Conservation (phyloP, 2,888 invertebrate genomes). For the Alloscopus bannaensis region DNA sequence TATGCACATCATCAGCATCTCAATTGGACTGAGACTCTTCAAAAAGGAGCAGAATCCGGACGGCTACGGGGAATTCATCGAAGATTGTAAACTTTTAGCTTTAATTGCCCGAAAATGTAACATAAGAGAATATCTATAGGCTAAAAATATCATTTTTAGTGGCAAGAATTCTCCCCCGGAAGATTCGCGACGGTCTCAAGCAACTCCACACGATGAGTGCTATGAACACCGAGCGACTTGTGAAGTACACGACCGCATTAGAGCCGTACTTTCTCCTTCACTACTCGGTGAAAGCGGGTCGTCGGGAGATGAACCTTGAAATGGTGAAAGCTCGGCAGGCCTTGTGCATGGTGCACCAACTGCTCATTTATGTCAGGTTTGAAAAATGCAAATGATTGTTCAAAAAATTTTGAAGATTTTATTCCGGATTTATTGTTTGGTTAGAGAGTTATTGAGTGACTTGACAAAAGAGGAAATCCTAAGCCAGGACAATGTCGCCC, state of each 20-base stretch:
- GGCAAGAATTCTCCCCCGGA: constrained; percentile 41
- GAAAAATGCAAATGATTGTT: background rate
- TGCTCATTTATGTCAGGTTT: constrained; percentile 67
- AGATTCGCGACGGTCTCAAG: constrained; percentile 39
- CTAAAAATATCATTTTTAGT: constrained; percentile 26
- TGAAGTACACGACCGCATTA: constrained; percentile 65
- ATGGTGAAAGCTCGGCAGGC: constrained; percentile 66
- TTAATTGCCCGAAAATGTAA: constrained; percentile 13
- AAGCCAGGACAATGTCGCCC: background rate
- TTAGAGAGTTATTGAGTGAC: constrained; percentile 57
- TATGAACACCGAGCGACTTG: constrained; percentile 57
- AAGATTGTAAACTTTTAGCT: constrained; percentile 56
- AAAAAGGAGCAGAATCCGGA: constrained; percentile 48
- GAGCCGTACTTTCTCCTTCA: constrained; percentile 61
- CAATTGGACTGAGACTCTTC: constrained; percentile 66
- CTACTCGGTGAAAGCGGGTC: constrained; percentile 27
- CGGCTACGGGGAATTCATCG: constrained; percentile 54
- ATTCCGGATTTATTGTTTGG: constrained; percentile 4
- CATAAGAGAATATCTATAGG: background rate
- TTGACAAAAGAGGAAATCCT: constrained; percentile 50
- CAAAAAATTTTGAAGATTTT: constrained; percentile 9
- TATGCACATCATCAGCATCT: constrained; percentile 53
- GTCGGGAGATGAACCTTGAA: constrained; percentile 61
- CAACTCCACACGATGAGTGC: constrained; percentile 44
- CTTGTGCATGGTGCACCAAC: constrained; percentile 68